Evolutionary conservation across 1,140 invertebrate species (phyloP).

Genomic region (Eciton burchellii): DNA sequence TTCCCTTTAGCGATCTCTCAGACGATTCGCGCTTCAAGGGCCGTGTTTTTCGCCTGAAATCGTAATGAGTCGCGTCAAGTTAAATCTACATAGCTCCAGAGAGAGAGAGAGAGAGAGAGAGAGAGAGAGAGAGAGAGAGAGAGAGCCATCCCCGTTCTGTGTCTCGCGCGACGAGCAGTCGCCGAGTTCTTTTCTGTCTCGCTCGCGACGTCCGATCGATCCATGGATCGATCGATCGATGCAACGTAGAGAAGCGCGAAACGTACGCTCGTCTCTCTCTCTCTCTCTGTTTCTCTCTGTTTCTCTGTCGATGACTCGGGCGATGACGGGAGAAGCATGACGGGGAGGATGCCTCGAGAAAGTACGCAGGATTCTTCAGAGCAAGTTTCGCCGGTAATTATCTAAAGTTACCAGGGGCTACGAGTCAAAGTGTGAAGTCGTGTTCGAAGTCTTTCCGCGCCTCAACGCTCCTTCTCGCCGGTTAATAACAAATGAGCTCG

Average conservation of each 20-base stretch:
- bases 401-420: constrained; percentile 82
- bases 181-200: constrained; percentile 33
- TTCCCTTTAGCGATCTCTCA: constrained; percentile 84
- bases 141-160: constrained; percentile 8
- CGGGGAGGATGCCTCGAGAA: constrained; percentile 61
- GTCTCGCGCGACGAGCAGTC: constrained; percentile 26
- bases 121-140: too few relatives aligned
- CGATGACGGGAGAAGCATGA: constrained; percentile 40
- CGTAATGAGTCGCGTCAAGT: constrained; percentile 80
- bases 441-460: constrained; percentile 85
- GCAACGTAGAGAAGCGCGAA: too few relatives aligned
- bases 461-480: constrained; percentile 80
- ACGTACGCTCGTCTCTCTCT: too few relatives aligned
- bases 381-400: constrained; percentile 85
- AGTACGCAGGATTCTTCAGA: constrained; percentile 74
- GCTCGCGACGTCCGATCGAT: not conserved
- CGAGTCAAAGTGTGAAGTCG: constrained; percentile 85
- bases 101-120: too few relatives aligned
- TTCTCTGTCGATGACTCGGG: too few relatives aligned
- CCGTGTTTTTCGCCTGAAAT: constrained; percentile 84
- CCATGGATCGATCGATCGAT: not conserved
- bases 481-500: constrained; percentile 85
- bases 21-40: constrained; percentile 77
- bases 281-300: too few relatives aligned
- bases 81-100: constrained; percentile 76